These are phyloP conservation scores for Bettongia penicillata DNA, from an alignment of 2,113 vertebrate species.

Conservation along the genomic window DNA sequence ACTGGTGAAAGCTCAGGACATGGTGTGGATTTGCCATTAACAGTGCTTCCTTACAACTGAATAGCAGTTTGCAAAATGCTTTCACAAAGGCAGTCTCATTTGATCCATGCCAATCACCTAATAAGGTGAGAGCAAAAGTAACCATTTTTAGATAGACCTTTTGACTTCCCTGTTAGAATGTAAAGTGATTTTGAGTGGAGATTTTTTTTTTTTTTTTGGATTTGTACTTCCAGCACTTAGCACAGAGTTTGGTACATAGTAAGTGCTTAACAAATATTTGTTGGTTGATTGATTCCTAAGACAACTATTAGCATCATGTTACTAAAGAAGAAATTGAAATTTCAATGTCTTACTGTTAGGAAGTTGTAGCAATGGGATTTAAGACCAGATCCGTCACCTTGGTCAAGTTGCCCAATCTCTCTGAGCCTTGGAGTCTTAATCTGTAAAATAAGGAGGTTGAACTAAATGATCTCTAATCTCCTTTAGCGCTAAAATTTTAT, in stretches of 20 bases:
- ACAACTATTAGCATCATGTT: not conserved
- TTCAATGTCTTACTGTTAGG: not conserved
- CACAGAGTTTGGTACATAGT: not conserved
- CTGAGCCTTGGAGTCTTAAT: not conserved
- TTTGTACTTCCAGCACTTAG: not conserved
- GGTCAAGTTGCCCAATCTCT: not conserved
- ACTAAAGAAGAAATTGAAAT: not conserved
- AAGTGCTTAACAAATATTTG: not conserved
- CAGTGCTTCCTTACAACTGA: not conserved
- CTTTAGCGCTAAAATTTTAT: not conserved
- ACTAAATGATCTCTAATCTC: not conserved
- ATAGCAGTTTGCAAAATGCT: not conserved
- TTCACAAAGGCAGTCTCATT: not conserved
- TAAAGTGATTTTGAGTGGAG: not conserved
- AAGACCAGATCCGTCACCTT: not conserved
- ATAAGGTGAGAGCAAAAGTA: not conserved
- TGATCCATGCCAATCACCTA: not conserved
- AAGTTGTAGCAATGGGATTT: not conserved
- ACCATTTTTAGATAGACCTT: not conserved
- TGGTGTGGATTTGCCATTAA: not conserved
- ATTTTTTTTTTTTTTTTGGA: not conserved
- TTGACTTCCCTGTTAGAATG: not conserved
- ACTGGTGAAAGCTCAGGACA: not conserved
- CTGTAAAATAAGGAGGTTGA: not conserved
- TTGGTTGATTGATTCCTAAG: not conserved